phyloP scores from a whole-genome alignment of 2,113 vertebrate genomes.

The Alectura lathami region DNA sequence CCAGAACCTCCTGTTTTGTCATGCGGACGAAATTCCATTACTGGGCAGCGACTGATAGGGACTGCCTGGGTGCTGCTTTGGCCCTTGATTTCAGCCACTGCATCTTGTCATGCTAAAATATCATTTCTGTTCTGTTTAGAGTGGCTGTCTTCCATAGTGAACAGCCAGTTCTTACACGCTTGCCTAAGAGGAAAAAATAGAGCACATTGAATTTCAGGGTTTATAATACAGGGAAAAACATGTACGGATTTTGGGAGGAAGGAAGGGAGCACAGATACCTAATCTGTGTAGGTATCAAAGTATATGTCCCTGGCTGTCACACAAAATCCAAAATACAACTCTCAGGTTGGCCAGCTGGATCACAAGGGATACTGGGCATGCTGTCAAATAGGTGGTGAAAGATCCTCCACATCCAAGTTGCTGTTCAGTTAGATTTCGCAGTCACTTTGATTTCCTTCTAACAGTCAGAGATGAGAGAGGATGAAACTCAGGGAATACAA shows the following conservation, averaged over 20 bases:
- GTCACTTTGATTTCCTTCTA: slow-evolving; percentile 13
- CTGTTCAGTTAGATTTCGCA: slow-evolving; percentile 31
- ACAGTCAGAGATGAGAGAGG: background rate
- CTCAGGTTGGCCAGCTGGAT: background rate
- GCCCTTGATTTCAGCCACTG: background rate
- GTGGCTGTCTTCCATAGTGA: slow-evolving; percentile 28
- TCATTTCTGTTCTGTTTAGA: background rate
- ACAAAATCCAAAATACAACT: background rate
- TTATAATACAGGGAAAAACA: background rate
- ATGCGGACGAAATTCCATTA: background rate
- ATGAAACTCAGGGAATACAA: background rate
- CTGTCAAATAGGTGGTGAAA: background rate
- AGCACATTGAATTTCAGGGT: background rate
- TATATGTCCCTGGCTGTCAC: background rate
- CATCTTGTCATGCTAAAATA: background rate
- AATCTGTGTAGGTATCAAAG: background rate
- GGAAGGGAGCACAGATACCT: background rate
- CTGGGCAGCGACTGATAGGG: background rate
- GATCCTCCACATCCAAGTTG: background rate
- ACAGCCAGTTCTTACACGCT: background rate
- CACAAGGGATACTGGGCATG: background rate
- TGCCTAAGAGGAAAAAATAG: background rate
- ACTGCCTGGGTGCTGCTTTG: background rate
- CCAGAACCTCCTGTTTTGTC: background rate
- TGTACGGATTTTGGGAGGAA: background rate